Evolutionary conservation across 2,797 vertebrate genomes (phyloP).

Genomic region (Danio tinwini): DNA sequence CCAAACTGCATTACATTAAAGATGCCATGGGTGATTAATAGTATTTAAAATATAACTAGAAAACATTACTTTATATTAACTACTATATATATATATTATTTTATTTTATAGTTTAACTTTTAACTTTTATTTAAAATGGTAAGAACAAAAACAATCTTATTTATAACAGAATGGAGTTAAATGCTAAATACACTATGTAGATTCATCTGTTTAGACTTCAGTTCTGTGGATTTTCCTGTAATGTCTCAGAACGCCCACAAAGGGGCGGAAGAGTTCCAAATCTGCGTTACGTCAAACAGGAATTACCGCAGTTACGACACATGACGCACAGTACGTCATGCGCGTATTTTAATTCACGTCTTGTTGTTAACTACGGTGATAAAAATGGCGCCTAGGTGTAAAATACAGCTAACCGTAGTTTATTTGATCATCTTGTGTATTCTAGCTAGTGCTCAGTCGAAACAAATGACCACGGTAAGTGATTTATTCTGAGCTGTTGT

Average conservation of each 20-base stretch:
- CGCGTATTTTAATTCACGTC: neutral
- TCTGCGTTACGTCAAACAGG: neutral
- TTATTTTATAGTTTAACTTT: too few species aligned
- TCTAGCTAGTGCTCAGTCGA: neutral
- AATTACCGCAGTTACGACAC: slow-evolving; percentile 10
- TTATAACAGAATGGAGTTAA: too few species aligned
- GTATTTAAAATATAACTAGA: too few species aligned
- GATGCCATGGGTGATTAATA: too few species aligned
- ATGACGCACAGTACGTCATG: neutral
- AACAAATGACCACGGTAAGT: slow-evolving; percentile 30
- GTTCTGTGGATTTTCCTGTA: neutral
- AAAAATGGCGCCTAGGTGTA: slow-evolving; percentile 36
- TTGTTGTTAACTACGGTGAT: slow-evolving; percentile 2
- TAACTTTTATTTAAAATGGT: too few species aligned
- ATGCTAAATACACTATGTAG: too few species aligned
- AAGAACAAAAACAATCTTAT: too few species aligned
- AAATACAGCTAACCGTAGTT: slow-evolving; percentile 13
- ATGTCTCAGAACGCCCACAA: neutral
- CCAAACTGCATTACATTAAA: too few species aligned
- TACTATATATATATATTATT: too few species aligned
- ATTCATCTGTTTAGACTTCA: too few species aligned
- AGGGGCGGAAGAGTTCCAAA: neutral
- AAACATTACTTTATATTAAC: too few species aligned
- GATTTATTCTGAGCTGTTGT: neutral
- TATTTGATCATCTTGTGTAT: slow-evolving; percentile 8